Conservation (phyloP, 2,797 vertebrate species). For the Ptychadena robeensis region DNA sequence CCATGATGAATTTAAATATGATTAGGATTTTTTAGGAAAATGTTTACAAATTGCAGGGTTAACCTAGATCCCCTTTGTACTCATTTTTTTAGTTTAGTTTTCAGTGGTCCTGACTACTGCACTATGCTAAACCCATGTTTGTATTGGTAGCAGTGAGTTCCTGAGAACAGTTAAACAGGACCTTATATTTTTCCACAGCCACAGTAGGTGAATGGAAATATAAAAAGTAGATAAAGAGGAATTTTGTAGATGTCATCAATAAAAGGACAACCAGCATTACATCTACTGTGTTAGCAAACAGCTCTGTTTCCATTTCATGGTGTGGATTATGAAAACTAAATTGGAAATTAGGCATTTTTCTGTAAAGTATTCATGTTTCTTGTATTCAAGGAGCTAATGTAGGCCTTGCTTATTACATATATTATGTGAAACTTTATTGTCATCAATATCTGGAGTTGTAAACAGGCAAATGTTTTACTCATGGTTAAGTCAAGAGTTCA, state of each 20-base stretch:
- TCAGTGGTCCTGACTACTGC: not conserved
- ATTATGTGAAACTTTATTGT: not conserved
- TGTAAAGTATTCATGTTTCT: not conserved
- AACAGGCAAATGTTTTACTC: too few species aligned
- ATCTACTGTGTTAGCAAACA: not conserved
- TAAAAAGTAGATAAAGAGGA: too few species aligned
- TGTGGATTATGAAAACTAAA: not conserved
- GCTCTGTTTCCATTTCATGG: not conserved
- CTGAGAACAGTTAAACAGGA: not conserved
- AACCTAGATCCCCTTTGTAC: not conserved
- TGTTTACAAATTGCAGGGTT: not conserved
- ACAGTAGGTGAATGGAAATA: not conserved
- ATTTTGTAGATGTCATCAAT: not conserved
- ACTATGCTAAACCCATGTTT: not conserved
- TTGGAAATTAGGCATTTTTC: not conserved
- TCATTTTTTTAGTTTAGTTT: not conserved
- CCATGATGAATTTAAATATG: too few species aligned
- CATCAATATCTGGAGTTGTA: too few species aligned
- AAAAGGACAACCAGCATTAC: not conserved
- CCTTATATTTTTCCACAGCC: not conserved
- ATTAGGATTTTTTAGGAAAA: too few species aligned
- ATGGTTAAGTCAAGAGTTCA: too few species aligned
- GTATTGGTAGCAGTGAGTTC: too few species aligned
- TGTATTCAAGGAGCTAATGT: not conserved
- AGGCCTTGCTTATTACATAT: not conserved